phyloP scores from a whole-genome alignment of 2,113 vertebrate genomes.

The Oceanodroma tethys region DNA sequence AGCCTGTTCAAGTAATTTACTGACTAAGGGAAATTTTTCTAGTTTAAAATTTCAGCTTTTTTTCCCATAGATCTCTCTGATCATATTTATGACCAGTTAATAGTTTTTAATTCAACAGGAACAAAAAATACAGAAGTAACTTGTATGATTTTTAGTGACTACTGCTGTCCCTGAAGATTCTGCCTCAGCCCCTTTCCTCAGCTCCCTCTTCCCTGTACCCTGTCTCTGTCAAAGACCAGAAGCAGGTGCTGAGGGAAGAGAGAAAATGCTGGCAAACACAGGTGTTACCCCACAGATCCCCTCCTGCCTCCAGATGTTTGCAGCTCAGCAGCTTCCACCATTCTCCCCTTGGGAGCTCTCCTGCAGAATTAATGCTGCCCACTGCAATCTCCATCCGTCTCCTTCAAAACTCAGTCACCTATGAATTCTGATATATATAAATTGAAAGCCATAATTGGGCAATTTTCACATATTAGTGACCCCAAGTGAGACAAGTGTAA shows the following conservation, averaged over 20 bases:
- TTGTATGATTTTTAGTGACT: not conserved
- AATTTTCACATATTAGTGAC: not conserved
- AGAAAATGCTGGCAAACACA: not conserved
- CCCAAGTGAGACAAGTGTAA: not conserved
- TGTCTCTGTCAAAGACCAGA: not conserved
- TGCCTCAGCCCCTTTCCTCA: not conserved
- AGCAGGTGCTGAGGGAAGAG: not conserved
- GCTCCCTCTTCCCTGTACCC: not conserved
- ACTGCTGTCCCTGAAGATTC: not conserved
- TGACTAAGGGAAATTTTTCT: not conserved
- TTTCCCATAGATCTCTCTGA: not conserved
- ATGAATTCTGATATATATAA: not conserved
- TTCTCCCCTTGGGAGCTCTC: not conserved
- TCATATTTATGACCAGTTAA: not conserved
- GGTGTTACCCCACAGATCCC: not conserved
- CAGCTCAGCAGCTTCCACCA: not conserved
- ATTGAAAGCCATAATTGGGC: not conserved
- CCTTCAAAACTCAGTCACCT: not conserved
- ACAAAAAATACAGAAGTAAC: not conserved
- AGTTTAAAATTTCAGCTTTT: not conserved
- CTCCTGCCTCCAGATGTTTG: not conserved
- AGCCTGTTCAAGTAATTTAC: not conserved
- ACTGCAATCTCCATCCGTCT: not conserved
- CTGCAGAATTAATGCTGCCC: not conserved
- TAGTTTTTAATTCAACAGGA: not conserved